Conservation (phyloP, 2,888 invertebrate species). For the Nomada fucata region DNA sequence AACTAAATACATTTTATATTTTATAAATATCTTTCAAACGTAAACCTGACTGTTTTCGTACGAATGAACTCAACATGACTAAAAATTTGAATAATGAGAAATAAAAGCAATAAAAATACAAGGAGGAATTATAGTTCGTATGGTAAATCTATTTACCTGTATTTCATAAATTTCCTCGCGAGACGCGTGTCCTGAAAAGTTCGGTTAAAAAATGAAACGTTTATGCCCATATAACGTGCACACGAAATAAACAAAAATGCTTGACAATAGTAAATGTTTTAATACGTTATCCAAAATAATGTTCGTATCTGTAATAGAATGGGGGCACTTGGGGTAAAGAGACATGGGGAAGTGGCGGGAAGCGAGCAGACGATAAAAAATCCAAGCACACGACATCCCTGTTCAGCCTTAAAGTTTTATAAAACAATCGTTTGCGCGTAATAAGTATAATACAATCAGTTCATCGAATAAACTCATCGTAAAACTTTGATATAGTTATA, state of each 20-base stretch:
- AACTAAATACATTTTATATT: too few relatives aligned
- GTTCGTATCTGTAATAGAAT: conserved; percentile 30
- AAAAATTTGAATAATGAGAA: too few relatives aligned
- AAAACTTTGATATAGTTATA: conserved; percentile 9
- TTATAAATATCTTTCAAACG: too few relatives aligned
- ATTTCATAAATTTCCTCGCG: background rate
- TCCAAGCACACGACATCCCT: conserved; percentile 45
- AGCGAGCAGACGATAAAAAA: conserved; percentile 35
- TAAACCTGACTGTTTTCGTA: too few relatives aligned
- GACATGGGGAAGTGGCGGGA: conserved; percentile 26
- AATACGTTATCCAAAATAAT: conserved; percentile 47
- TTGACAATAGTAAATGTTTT: conserved; percentile 44
- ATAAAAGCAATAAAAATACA: background rate
- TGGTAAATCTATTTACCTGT: background rate
- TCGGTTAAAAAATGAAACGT: background rate
- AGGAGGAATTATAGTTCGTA: background rate
- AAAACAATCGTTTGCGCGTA: conserved; percentile 47
- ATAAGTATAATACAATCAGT: conserved; percentile 38
- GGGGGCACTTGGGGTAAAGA: conserved; percentile 8
- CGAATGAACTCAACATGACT: too few relatives aligned
- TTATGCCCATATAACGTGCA: background rate
- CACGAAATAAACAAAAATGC: background rate
- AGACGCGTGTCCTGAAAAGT: background rate
- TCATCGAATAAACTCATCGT: conserved; percentile 29
- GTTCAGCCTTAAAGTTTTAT: conserved; percentile 52